Percentiles rank a stretch among this genome's conserved stretches.
These are phyloP conservation scores for Lacanobia oleracea DNA, from an alignment of 2,888 invertebrate species.

Conservation along the genomic window DNA sequence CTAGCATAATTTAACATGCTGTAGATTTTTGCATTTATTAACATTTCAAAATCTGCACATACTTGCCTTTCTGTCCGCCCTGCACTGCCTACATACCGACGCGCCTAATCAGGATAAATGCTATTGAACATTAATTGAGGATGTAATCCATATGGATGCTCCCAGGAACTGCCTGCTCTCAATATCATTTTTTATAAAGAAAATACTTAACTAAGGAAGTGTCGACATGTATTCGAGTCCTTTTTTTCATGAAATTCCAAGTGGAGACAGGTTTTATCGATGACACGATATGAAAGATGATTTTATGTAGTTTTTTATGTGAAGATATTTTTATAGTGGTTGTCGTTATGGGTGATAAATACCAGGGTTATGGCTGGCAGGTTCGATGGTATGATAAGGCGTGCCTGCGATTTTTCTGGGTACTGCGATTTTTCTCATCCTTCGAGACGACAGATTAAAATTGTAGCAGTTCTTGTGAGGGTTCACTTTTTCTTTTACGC, in stretches of 20 bases:
- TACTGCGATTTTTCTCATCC: slow-evolving; percentile 34
- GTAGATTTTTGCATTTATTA: too few relatives aligned
- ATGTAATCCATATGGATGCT: slow-evolving; percentile 73
- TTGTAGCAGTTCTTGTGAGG: slow-evolving; percentile 41
- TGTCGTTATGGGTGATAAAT: slow-evolving; percentile 63
- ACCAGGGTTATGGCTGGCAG: slow-evolving; percentile 44
- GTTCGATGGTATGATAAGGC: slow-evolving; percentile 42
- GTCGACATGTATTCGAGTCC: slow-evolving; percentile 50
- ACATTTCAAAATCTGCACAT: background rate
- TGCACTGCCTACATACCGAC: slow-evolving; percentile 44
- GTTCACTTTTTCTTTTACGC: slow-evolving; percentile 28
- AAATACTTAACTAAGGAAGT: slow-evolving; percentile 60
- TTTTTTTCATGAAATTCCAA: slow-evolving; percentile 53
- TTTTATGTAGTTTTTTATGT: slow-evolving; percentile 55
- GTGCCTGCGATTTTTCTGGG: slow-evolving; percentile 55
- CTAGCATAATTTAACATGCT: too few relatives aligned
- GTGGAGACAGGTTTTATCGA: slow-evolving; percentile 49
- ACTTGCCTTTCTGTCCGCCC: slow-evolving; percentile 27
- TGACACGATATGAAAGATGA: slow-evolving; percentile 55
- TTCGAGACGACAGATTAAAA: slow-evolving; percentile 52
- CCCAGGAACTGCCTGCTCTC: slow-evolving; percentile 61
- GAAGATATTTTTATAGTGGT: slow-evolving; percentile 50
- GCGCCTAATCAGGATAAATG: slow-evolving; percentile 74
- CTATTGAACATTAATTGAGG: slow-evolving; percentile 76
- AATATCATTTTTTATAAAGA: slow-evolving; percentile 61